These are phyloP conservation scores for Philypnodon macrostomus DNA, from an alignment of 2,797 vertebrate species.

Conservation along the genomic window DNA sequence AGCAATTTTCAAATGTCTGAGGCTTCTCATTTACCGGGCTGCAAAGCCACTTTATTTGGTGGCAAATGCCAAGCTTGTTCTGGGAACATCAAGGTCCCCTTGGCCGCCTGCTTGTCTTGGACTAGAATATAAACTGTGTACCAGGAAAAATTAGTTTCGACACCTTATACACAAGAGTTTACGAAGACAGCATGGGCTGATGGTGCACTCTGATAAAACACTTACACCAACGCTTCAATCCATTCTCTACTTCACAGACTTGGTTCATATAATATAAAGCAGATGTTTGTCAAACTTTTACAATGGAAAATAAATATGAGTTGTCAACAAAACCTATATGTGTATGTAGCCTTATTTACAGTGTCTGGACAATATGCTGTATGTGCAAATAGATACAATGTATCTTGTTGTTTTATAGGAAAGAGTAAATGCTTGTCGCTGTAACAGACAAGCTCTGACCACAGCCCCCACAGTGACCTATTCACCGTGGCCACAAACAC, in stretches of 20 bases:
- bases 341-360: no score
- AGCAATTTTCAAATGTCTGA: constrained; percentile 69
- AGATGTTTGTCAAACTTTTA: no score
- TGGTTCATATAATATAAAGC: no score
- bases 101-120: constrained; percentile 37
- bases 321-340: neutral
- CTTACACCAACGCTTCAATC: neutral
- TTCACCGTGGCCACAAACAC: neutral
- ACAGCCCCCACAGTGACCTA: neutral
- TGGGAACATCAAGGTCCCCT: constrained; percentile 68
- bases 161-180: constrained; percentile 29
- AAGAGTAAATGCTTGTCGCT: neutral
- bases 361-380: no score
- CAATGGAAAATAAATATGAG: no score
- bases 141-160: constrained; percentile 21
- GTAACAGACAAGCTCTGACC: constrained; percentile 2
- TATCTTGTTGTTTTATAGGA: neutral
- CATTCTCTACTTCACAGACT: neutral
- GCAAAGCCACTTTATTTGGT: constrained; percentile 61
- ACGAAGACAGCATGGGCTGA: constrained; percentile 11
- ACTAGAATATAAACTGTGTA: constrained; percentile 55
- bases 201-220: neutral
- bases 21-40: constrained; percentile 64
- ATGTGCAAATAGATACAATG: no score
- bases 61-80: constrained; percentile 70